These are phyloP conservation scores for Drosophila fuyamai DNA, from an alignment of 1,140 invertebrate genomes.

Conservation along the genomic window DNA sequence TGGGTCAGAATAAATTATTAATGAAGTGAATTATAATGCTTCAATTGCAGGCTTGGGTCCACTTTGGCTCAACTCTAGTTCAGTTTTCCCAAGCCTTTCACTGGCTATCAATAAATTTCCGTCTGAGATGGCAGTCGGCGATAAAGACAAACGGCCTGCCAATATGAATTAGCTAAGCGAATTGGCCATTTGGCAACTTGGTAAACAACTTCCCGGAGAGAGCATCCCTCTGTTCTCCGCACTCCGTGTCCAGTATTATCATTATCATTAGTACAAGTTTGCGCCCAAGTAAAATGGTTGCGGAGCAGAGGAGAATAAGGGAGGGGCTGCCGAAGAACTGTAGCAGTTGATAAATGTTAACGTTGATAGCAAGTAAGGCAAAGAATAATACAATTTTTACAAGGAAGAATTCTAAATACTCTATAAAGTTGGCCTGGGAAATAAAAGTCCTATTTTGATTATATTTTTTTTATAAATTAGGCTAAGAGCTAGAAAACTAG, in stretches of 20 bases:
- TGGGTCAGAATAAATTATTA: slow-evolving; percentile 65
- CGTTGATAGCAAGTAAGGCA: slow-evolving; percentile 68
- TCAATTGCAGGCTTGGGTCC: slow-evolving; percentile 33
- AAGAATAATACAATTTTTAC: slow-evolving; percentile 7
- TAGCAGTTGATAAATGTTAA: slow-evolving; percentile 83
- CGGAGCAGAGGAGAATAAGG: background rate
- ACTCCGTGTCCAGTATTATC: slow-evolving; percentile 66
- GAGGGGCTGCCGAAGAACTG: slow-evolving; percentile 52
- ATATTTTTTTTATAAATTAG: too few relatives aligned
- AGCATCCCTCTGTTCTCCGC: slow-evolving; percentile 14
- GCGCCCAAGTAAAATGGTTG: slow-evolving; percentile 41
- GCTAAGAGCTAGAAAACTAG: too few relatives aligned
- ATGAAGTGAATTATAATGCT: slow-evolving; percentile 57
- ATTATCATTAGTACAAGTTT: slow-evolving; percentile 79
- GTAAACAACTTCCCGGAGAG: slow-evolving; percentile 66
- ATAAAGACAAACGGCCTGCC: slow-evolving; percentile 81
- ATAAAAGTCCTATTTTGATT: too few relatives aligned
- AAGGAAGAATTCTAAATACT: slow-evolving; percentile 27
- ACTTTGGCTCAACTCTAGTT: slow-evolving; percentile 26
- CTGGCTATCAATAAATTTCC: slow-evolving; percentile 79
- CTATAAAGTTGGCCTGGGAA: slow-evolving; percentile 4
- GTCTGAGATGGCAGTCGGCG: slow-evolving; percentile 64
- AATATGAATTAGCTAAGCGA: slow-evolving; percentile 82
- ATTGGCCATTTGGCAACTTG: slow-evolving; percentile 78
- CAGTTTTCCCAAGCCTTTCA: slow-evolving; percentile 66